Base-by-base conservation (phyloP, 2,113 vertebrate species). In the human (Homo sapiens) region DNA sequence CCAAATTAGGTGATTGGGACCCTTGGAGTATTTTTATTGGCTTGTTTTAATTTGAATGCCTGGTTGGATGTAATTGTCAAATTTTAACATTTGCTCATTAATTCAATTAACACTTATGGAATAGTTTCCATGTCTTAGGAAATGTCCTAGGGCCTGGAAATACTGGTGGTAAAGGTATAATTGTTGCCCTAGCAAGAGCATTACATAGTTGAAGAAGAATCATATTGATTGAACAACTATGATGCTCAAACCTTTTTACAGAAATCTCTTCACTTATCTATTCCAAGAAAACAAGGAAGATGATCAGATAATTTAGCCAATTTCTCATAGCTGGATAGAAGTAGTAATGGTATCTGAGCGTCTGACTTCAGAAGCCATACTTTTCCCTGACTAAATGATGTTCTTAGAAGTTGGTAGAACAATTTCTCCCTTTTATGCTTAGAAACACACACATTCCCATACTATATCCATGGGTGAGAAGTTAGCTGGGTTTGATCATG, bases 281-380 rank as follows among this genome's bases (percentile, higher is more conserved):
- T 50, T n/a, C n/a, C n/a, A 66, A 66, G 17, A 38, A 94, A 88
- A 85, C 25, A 88, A 88, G 17, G 27, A 93, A 93, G 90, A 76
- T 70, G 9, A 17, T 87, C 9, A 52, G 25, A 95, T 10, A 94
- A 84, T 10, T 40, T 86, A 64, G 38, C 18, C 9, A 50, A 14
- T 38, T 92, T 93, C 17, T 76, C 20, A 43, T 1, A 81, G 22
- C 2, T 83, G 32, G 40, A 61, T 30, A 61, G 25, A 85, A 66
- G 50, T 6, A 52, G 7, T 10, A 50, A 10, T 75, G 14, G 17
- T 32, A 92, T 50, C 38, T 18, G 11, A 87, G 6, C 43, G 45
- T 83, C 57, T 73, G 70, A 85, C 55, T 94, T 16, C 3, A 79
- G 81, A 94, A 95, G 17, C 5, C 40, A 64, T 22, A 14, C 8